phyloP scores from a whole-genome alignment of 30 jellyfish, hydroid and myxozoan species.

The Cassiopea xamachana region DNA sequence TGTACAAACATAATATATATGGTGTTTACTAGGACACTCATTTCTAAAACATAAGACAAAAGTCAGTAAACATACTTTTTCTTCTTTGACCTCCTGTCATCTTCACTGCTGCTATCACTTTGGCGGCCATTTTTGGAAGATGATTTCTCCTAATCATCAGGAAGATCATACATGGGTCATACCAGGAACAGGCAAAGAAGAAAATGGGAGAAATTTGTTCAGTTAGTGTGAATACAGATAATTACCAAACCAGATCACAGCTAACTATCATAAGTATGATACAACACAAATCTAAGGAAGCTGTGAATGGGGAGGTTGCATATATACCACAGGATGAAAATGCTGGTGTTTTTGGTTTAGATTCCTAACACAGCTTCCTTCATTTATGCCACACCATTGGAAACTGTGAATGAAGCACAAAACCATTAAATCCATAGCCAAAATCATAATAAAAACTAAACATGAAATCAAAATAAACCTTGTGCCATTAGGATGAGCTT shows the following conservation, averaged over 20 bases:
- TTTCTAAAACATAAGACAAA: neutral
- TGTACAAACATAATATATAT: too few species aligned
- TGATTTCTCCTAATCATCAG: constrained; percentile 87
- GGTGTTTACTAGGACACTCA: neutral
- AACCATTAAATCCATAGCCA: neutral
- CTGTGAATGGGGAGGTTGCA: too few species aligned
- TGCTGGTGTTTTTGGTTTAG: neutral
- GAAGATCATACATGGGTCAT: constrained; percentile 70
- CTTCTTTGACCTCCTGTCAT: constrained; percentile 61
- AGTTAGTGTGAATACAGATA: neutral
- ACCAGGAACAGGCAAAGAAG: constrained; percentile 73
- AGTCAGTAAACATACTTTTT: constrained; percentile 62
- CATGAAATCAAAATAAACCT: too few species aligned
- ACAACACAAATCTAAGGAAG: neutral
- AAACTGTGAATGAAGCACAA: neutral
- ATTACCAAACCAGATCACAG: neutral
- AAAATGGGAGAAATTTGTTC: constrained; percentile 26
- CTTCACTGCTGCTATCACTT: constrained; percentile 89
- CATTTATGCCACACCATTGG: neutral
- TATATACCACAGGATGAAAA: too few species aligned
- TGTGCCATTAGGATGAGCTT: neutral
- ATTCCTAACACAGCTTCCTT: neutral
- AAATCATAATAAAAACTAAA: neutral
- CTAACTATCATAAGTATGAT: neutral
- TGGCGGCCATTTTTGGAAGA: constrained; percentile 74